phyloP scores from a whole-genome alignment of 1,140 invertebrate genomes.

The Tetraneura akinire region DNA sequence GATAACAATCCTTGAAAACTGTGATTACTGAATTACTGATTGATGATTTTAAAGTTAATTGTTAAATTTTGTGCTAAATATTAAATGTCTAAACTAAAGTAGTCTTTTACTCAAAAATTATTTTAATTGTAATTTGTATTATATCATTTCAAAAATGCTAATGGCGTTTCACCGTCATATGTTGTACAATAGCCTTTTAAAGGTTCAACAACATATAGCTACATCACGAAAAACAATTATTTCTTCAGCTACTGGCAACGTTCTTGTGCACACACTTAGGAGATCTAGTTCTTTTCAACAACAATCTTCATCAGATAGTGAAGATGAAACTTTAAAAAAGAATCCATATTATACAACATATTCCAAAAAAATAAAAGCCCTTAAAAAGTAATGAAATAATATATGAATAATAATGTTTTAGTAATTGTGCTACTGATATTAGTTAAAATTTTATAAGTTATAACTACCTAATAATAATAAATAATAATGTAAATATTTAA shows the following conservation, averaged over 20 bases:
- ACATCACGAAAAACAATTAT: background rate
- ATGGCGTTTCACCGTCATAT: constrained; percentile 28
- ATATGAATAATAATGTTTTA: no score
- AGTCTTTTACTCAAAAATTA: no score
- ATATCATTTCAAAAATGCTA: constrained; percentile 6
- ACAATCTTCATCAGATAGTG: constrained; percentile 20
- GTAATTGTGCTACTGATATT: no score
- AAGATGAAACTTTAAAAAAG: constrained; percentile 12
- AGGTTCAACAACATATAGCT: constrained; percentile 21
- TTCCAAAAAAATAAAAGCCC: background rate
- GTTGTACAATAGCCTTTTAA: constrained; percentile 31
- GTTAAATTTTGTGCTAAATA: no score
- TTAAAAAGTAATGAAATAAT: constrained; percentile 39
- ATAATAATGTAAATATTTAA: background rate
- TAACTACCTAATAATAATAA: no score
- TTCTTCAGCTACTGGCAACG: background rate
- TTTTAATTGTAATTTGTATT: no score
- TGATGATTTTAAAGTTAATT: no score
- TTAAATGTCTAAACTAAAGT: no score
- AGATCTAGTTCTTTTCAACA: constrained; percentile 16
- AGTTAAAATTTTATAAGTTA: no score
- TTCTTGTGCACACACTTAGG: background rate
- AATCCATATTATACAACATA: constrained; percentile 34
- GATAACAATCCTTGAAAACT: no score
- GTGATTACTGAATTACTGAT: no score